Conservation (phyloP, 53 echinoderm and acorn worm genomes). For the Crossaster papposus region DNA sequence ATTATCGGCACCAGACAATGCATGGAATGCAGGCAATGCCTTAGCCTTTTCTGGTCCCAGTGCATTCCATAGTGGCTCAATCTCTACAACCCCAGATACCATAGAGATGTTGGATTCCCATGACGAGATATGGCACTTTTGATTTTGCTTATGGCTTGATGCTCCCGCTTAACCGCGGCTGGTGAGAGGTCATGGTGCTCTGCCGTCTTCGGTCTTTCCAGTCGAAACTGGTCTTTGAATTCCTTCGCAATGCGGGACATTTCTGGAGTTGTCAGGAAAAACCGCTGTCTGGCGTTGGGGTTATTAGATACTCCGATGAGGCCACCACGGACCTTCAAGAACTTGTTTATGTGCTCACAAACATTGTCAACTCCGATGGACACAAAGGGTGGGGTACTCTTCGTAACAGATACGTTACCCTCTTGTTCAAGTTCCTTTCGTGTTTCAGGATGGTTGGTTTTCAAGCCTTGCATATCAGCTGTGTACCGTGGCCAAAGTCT, state of each 20-base stretch:
- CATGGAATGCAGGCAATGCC: conserved; percentile 66
- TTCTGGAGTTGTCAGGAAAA: conserved; percentile 65
- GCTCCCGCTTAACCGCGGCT: conserved; percentile 38
- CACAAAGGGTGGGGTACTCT: too few species aligned
- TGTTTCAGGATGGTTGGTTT: too few species aligned
- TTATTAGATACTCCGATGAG: too few species aligned
- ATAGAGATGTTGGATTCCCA: conserved; percentile 54
- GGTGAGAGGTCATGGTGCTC: not conserved
- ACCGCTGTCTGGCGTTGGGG: conserved; percentile 24
- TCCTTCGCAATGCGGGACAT: conserved; percentile 19
- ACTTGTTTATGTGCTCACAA: too few species aligned
- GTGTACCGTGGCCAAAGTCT: conserved; percentile 19
- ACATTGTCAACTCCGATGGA: too few species aligned
- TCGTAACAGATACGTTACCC: too few species aligned
- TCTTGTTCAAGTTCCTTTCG: too few species aligned
- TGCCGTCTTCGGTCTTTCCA: too few species aligned
- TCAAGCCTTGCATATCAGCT: too few species aligned
- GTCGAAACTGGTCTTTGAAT: not conserved
- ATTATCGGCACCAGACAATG: conserved; percentile 60
- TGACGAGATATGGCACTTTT: conserved; percentile 61
- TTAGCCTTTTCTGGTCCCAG: conserved; percentile 50
- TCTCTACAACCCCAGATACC: conserved; percentile 25
- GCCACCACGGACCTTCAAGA: too few species aligned
- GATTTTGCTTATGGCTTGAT: conserved; percentile 37
- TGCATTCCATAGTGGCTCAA: conserved; percentile 49